A percentile compares a stretch with the other conserved stretches of the same genome.
These are phyloP conservation scores for Caenorhabditis afra DNA, from an alignment of 2,888 invertebrate species.

Conservation along the genomic window DNA sequence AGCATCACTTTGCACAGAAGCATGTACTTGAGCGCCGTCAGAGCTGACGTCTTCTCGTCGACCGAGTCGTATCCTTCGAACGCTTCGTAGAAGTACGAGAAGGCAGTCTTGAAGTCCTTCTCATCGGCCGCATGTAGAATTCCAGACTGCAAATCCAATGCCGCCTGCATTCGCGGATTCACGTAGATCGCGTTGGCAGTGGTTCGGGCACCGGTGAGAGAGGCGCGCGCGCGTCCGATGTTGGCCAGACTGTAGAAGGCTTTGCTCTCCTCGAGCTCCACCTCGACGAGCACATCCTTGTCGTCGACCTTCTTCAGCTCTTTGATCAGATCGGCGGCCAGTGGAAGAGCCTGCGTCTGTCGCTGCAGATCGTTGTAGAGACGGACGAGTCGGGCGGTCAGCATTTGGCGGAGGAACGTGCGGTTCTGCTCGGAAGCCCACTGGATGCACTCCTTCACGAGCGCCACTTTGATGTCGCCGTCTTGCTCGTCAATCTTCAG, in stretches of 20 bases:
- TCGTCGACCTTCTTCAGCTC: conserved; percentile 99
- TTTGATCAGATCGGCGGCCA: conserved; percentile 86
- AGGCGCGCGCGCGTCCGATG: conserved; percentile 90
- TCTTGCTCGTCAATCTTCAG: conserved; percentile 96
- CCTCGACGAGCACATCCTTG: conserved; percentile 97
- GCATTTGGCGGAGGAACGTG: conserved; percentile 94
- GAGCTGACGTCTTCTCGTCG: conserved; percentile 89
- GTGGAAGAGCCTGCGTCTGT: conserved; percentile 79
- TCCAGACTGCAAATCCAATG: conserved; percentile 96
- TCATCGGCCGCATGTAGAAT: conserved; percentile 99
- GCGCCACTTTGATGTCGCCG: conserved; percentile 84
- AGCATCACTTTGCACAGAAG: conserved; percentile 88
- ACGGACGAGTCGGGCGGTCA: conserved; percentile 95
- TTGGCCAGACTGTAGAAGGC: conserved; percentile 98
- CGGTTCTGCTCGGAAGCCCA: conserved; percentile 99
- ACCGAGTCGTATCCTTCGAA: conserved; percentile 96
- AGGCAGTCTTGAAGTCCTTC: conserved; percentile 99
- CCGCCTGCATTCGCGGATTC: conserved; percentile 97
- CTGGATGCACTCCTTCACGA: conserved; percentile 93
- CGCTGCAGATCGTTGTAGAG: conserved; percentile 85
- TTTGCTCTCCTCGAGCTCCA: conserved; percentile 97
- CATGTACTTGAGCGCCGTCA: conserved; percentile 99
- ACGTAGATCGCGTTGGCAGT: conserved; percentile 99
- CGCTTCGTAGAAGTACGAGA: conserved; percentile 99
- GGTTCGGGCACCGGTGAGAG: conserved; percentile 97